These are phyloP conservation scores for Chrysolina americana DNA, from an alignment of 2,888 invertebrate genomes.

Conservation along the genomic window DNA sequence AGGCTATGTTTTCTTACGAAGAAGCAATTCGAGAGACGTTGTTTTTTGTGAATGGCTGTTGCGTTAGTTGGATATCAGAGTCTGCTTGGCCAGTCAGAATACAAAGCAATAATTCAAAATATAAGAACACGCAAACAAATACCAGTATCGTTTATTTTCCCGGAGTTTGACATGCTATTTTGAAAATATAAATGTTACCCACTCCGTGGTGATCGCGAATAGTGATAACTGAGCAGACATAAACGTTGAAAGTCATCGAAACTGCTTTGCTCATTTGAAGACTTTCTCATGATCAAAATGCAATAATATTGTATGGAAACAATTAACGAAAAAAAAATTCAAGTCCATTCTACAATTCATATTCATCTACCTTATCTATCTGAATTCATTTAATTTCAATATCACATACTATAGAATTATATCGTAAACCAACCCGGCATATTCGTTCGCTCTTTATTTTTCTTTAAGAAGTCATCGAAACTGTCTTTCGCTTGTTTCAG, in stretches of 20 bases:
- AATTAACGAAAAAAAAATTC: neutral
- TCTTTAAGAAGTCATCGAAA: conserved; percentile 74
- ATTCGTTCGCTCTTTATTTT: conserved; percentile 79
- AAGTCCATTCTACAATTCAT: neutral
- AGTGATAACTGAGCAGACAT: too few relatives aligned
- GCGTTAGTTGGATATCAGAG: too few relatives aligned
- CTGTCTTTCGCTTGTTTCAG: conserved; percentile 76
- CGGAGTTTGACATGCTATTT: neutral
- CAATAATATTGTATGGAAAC: too few relatives aligned
- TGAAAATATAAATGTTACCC: too few relatives aligned
- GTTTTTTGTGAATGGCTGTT: too few relatives aligned
- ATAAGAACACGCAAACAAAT: neutral
- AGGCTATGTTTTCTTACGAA: too few relatives aligned
- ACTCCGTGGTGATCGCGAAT: neutral
- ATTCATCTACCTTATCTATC: neutral
- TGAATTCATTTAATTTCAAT: neutral
- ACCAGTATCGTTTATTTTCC: neutral
- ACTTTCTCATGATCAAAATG: neutral
- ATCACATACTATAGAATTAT: conserved; percentile 63
- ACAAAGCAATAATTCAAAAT: neutral
- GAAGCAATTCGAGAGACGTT: too few relatives aligned
- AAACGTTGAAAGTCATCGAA: too few relatives aligned
- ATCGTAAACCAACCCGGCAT: conserved; percentile 86
- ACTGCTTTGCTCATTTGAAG: too few relatives aligned
- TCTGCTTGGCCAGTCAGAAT: neutral